phyloP scores from a whole-genome alignment of 2,113 vertebrate species.

The Mormyrus lacerda region DNA sequence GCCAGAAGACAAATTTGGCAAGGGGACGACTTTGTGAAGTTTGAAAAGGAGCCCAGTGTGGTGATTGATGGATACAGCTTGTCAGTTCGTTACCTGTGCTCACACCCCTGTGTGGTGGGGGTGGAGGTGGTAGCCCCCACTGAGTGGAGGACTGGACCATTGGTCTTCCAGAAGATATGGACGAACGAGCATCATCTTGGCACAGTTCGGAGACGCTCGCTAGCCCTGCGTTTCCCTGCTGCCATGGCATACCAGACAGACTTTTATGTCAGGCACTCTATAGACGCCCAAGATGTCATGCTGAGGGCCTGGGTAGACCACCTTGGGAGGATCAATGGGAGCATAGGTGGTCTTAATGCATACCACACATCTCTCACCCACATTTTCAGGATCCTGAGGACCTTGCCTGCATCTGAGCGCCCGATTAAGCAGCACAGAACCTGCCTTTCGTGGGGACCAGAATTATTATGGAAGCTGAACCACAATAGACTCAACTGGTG shows the following conservation, averaged over 20 bases:
- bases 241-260: constrained; percentile 70
- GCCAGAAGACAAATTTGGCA: constrained; percentile 30
- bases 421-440: constrained; percentile 63
- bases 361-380: constrained; percentile 56
- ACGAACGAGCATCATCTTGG: constrained; percentile 49
- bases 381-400: constrained; percentile 62
- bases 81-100: constrained; percentile 71
- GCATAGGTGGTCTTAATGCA: constrained; percentile 36
- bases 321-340: constrained; percentile 21
- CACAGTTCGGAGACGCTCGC: constrained; percentile 52
- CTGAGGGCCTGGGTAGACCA: constrained; percentile 72
- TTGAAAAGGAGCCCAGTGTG: constrained; percentile 65
- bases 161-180: constrained; percentile 77
- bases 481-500: constrained; percentile 65
- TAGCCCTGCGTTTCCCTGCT: constrained; percentile 68
- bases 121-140: constrained; percentile 73
- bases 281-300: constrained; percentile 62
- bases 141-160: constrained; percentile 60
- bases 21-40: constrained; percentile 65
- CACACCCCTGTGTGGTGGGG: constrained; percentile 66
- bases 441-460: constrained; percentile 73
- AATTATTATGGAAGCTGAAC: constrained; percentile 66
- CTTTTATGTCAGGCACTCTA: constrained; percentile 62
- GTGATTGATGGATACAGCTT: constrained; percentile 63
- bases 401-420: constrained; percentile 59